phyloP scores from a whole-genome alignment of 2,797 vertebrate species.

The Spinibarbus caldwelli region DNA sequence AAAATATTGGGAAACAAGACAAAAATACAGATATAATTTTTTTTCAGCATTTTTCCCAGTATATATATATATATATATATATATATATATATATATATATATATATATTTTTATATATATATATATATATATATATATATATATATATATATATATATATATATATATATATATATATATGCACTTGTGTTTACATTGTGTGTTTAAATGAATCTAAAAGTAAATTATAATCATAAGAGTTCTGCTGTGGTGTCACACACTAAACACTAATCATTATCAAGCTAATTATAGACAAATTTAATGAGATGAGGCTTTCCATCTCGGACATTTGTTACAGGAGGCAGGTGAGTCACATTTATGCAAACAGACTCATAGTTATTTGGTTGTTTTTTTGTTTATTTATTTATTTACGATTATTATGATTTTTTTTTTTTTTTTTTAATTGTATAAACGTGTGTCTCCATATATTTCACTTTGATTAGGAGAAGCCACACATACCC shows the following conservation, averaged over 20 bases:
- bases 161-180: too few relatives aligned
- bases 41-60: too few relatives aligned
- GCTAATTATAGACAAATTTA: slow-evolving; percentile 52
- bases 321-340: slow-evolving; percentile 34
- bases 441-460: not conserved
- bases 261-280: slow-evolving; percentile 24
- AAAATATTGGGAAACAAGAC: too few relatives aligned
- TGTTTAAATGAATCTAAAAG: not conserved
- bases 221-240: not conserved
- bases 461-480: not conserved
- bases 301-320: slow-evolving; percentile 50
- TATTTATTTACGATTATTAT: too few relatives aligned
- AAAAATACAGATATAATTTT: too few relatives aligned
- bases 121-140: too few relatives aligned
- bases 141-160: too few relatives aligned
- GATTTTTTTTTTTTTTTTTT: too few relatives aligned
- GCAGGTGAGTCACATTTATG: slow-evolving; percentile 34
- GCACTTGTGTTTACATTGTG: not conserved
- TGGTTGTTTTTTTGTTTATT: not conserved
- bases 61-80: too few relatives aligned
- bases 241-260: too few relatives aligned
- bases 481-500: not conserved
- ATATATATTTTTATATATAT: too few relatives aligned
- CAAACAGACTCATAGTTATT: slow-evolving; percentile 3
- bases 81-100: too few relatives aligned